phyloP scores from a whole-genome alignment of 1,140 invertebrate species.

The Macrosteles quadrilineatus region DNA sequence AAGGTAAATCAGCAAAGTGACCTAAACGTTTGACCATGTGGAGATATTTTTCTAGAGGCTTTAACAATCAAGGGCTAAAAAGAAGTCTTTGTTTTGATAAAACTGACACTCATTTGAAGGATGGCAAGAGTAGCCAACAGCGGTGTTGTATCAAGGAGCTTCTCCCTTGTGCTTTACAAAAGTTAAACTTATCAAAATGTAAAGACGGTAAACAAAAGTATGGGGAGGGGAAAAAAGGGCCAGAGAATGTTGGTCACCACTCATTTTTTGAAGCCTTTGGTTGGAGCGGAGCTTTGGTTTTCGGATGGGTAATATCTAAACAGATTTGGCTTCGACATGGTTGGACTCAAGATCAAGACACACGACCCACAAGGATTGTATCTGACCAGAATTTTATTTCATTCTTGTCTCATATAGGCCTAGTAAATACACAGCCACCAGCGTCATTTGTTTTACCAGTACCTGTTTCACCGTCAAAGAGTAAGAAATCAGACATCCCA shows the following conservation, averaged over 20 bases:
- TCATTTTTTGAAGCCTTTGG: conserved; percentile 20
- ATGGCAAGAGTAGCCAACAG: too few relatives aligned
- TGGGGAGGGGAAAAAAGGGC: background rate
- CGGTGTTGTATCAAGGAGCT: too few relatives aligned
- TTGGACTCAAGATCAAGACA: background rate
- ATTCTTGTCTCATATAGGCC: background rate
- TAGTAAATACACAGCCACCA: conserved; percentile 8
- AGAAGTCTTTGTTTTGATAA: too few relatives aligned
- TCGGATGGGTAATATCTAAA: conserved; percentile 15
- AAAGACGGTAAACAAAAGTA: too few relatives aligned
- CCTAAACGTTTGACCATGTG: too few relatives aligned
- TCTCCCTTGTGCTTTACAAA: too few relatives aligned
- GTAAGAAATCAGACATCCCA: background rate
- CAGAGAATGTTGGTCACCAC: background rate
- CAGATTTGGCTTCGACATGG: background rate
- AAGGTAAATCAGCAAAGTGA: too few relatives aligned
- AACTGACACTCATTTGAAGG: too few relatives aligned
- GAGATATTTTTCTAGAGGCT: too few relatives aligned
- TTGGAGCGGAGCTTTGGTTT: conserved; percentile 17
- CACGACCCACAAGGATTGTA: background rate
- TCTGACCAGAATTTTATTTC: background rate
- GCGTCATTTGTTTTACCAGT: conserved; percentile 4
- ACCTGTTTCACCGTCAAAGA: background rate
- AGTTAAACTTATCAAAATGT: too few relatives aligned
- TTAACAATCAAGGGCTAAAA: too few relatives aligned